Evolutionary conservation across 1,140 invertebrate genomes (phyloP), one percentile per base, ranked within the genome.

Genomic region (Megalopta genalis): DNA sequence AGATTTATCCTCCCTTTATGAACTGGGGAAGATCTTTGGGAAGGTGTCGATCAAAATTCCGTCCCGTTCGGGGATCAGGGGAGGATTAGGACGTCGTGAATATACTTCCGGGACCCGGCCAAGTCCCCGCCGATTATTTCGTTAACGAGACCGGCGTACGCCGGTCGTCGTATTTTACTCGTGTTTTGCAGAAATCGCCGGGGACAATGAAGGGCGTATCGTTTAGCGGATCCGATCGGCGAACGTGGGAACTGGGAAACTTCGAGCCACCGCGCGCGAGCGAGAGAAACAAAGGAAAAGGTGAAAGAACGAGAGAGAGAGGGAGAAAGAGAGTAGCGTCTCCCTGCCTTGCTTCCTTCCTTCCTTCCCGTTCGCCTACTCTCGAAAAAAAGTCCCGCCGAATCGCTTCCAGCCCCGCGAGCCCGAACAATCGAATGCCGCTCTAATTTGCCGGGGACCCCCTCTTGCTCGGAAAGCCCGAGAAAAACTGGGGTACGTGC

Each of bases 401-500:
- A 81, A 70, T 80, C 64, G 75, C 32, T 83, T 81, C 72, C 84
- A 78, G 80, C 18, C 32, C 23, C 39, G 49, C 73, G 62, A 83
- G 27, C 81, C 63, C 52, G 59, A 83, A 86, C 65, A 81, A 83
- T 83, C 66, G 52, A 21, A 8, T 42, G 10, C 12, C 37, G 63
- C 7, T 83, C 67, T 86, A 86, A 83, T 86, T 86, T 83, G 60
- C 10, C 16, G 52, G 25, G 42, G 25, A 46, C 42, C 60, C 10
- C n/a, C 2, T 32, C 4, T 10, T 14, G 23, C 27, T 18, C 18
- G 32, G 27, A 39, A n/a, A 42, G 32, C 68, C 21, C 32, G 79
- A 49, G 27, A 72, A 84, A 54, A 81, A 49, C 21, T 57, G 9
- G 77, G 64, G 63, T 16, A 52, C 62, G 66, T 23, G 54, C 71